Conservation (phyloP, 2,113 vertebrate species). For the Hippocampus comes region DNA sequence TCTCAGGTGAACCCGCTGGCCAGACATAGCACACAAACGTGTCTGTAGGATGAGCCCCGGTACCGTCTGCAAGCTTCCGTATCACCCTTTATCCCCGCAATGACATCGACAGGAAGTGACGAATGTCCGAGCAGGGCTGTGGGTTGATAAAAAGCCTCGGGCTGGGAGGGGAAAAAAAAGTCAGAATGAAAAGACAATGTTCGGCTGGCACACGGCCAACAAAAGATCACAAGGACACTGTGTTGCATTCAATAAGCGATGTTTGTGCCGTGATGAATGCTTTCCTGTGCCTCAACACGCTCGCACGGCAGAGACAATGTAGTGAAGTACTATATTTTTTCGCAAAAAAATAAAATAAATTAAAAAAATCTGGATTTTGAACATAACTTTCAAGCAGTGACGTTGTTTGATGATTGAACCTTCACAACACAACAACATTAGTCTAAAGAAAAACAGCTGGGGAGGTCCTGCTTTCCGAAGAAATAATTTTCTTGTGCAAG, state of each 20-base stretch:
- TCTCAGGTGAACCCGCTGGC: slow-evolving; percentile 1
- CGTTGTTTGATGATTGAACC: too few species aligned
- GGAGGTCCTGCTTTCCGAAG: too few species aligned
- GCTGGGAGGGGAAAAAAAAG: neutral
- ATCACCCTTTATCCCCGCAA: neutral
- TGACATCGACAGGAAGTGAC: neutral
- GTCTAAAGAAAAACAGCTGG: too few species aligned
- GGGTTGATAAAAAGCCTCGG: neutral
- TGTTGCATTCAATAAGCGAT: neutral
- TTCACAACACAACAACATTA: too few species aligned
- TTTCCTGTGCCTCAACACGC: neutral
- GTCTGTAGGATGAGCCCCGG: neutral
- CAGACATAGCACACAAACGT: neutral
- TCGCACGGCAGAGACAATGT: neutral
- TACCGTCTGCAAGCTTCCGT: neutral
- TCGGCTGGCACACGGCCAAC: neutral
- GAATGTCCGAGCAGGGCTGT: neutral
- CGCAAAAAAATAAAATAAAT: too few species aligned
- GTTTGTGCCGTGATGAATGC: neutral
- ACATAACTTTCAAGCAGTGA: too few species aligned
- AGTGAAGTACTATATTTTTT: too few species aligned
- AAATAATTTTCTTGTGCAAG: neutral
- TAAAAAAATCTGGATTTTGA: too few species aligned
- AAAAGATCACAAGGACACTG: neutral
- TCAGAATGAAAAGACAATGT: neutral